Evolutionary conservation across 2,888 invertebrate genomes (phyloP).

Genomic region (Drosophila mettleri): DNA sequence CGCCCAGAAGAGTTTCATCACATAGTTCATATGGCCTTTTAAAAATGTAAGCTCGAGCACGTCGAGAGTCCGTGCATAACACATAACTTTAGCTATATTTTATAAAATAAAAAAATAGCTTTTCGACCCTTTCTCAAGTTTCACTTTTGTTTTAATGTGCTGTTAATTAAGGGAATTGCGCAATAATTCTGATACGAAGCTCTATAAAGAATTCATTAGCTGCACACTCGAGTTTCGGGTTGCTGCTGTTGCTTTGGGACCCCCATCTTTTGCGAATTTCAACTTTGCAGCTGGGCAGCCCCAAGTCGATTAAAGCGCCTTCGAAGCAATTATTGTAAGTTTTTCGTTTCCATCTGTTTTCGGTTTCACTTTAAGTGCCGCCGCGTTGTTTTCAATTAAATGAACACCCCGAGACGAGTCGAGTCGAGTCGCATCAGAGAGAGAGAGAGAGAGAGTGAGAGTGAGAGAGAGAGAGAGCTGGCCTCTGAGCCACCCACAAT

Average conservation of each 20-base stretch:
- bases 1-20: not conserved
- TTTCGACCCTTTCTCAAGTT: not conserved
- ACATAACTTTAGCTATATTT: not conserved
- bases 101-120: not conserved
- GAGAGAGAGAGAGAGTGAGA: not conserved
- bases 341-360: slow-evolving; percentile 73
- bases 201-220: slow-evolving; percentile 72
- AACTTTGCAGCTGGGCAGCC: slow-evolving; percentile 32
- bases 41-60: too few relatives aligned
- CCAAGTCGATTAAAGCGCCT: slow-evolving; percentile 46
- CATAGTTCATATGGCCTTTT: too few relatives aligned
- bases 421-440: not conserved
- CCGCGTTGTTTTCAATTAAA: slow-evolving; percentile 74
- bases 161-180: slow-evolving; percentile 44
- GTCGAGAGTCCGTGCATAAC: too few relatives aligned
- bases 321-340: slow-evolving; percentile 70
- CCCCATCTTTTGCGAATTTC: not conserved
- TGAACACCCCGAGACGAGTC: slow-evolving; percentile 55
- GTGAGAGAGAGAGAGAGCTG: not conserved
- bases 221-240: slow-evolving; percentile 33
- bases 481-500: slow-evolving; percentile 31
- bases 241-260: slow-evolving; percentile 5
- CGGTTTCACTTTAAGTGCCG: slow-evolving; percentile 72
- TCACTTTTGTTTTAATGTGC: slow-evolving; percentile 27
- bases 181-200: slow-evolving; percentile 45